Percentiles rank a stretch among this genome's conserved stretches.
Evolutionary conservation across 2,888 invertebrate species (phyloP).

Genomic region (Venusia cambrica): DNA sequence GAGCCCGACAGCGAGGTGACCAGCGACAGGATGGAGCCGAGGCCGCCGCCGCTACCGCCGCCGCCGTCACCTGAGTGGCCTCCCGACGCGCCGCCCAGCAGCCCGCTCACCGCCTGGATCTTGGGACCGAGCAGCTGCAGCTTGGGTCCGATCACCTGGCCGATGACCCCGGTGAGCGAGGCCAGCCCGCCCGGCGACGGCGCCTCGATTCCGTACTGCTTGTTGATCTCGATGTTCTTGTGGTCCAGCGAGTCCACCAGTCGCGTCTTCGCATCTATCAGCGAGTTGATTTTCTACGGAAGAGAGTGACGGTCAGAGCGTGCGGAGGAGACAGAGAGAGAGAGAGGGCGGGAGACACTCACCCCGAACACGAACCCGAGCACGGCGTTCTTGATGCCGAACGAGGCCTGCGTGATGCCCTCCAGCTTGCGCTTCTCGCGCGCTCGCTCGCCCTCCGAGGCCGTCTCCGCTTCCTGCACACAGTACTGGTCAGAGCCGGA

Average conservation of each 20-base stretch:
- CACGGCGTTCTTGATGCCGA: constrained; percentile 89
- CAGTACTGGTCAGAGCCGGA: constrained; percentile 38
- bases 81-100: constrained; percentile 79
- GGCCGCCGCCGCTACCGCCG: constrained; percentile 58
- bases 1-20: constrained; percentile 73
- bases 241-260: constrained; percentile 86
- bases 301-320: constrained; percentile 30
- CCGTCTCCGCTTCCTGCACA: constrained; percentile 54
- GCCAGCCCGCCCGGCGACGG: constrained; percentile 83
- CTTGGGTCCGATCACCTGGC: constrained; percentile 86
- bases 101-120: constrained; percentile 79
- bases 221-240: constrained; percentile 88
- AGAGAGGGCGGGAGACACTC: constrained; percentile 54
- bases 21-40: constrained; percentile 71
- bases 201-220: constrained; percentile 86
- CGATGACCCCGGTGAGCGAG: constrained; percentile 83
- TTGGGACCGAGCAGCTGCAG: constrained; percentile 85
- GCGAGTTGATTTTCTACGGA: constrained; percentile 90
- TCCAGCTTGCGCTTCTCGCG: constrained; percentile 89
- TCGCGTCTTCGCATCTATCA: constrained; percentile 89
- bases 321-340: background rate
- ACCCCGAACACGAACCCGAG: constrained; percentile 92
- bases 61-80: constrained; percentile 81
- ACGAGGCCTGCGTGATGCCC: constrained; percentile 81
- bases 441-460: constrained; percentile 70